These are phyloP conservation scores for Lepidotrigona ventralis DNA, from an alignment of 1,140 invertebrate genomes.

Conservation along the genomic window DNA sequence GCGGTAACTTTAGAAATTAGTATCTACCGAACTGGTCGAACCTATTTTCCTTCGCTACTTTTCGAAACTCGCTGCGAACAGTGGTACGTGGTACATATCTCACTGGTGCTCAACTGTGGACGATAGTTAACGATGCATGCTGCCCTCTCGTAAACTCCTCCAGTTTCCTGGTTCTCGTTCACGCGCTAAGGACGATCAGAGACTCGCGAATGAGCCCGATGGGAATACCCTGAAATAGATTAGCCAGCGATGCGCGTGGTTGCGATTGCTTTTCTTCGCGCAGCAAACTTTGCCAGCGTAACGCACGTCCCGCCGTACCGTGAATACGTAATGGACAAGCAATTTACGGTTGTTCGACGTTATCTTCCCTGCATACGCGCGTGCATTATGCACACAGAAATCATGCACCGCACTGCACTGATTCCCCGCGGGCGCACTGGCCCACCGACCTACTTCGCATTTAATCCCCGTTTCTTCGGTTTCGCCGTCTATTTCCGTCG, in stretches of 20 bases:
- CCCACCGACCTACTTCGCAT: constrained; percentile 1
- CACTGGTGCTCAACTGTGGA: neutral
- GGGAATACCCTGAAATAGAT: neutral
- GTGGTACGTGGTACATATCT: no score
- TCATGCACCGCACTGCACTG: neutral
- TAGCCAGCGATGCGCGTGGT: neutral
- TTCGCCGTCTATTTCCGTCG: neutral
- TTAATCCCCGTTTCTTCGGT: constrained; percentile 1
- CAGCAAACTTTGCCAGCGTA: constrained; percentile 2
- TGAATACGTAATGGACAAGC: constrained; percentile 21
- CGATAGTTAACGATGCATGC: neutral
- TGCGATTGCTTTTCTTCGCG: constrained; percentile 3
- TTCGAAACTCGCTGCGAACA: neutral
- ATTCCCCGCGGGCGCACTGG: neutral
- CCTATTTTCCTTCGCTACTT: no score
- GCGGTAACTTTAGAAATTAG: no score
- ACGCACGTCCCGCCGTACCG: neutral
- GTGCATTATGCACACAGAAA: constrained; percentile 7
- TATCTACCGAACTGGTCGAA: neutral
- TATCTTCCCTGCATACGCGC: constrained; percentile 18
- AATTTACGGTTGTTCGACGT: constrained; percentile 13
- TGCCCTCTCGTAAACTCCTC: neutral
- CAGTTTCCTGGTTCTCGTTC: neutral
- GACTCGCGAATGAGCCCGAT: neutral
- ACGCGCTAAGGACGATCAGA: neutral